phyloP scores from a whole-genome alignment of 2,113 vertebrate species.

The Myocastor coypus region DNA sequence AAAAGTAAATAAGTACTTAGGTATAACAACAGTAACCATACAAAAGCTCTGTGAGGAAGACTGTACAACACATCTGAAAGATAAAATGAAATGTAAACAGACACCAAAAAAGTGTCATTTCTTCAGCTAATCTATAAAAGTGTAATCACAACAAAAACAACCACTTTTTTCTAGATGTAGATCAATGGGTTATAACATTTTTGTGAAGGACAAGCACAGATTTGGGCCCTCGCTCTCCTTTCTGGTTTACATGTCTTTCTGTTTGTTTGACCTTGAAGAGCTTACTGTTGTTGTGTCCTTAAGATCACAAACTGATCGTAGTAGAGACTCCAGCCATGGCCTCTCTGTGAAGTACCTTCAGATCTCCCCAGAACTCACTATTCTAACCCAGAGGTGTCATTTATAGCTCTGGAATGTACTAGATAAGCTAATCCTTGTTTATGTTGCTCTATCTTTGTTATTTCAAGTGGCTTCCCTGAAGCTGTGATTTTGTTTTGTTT shows the following conservation, averaged over 20 bases:
- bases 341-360: not conserved
- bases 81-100: not conserved
- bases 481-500: slow-evolving; percentile 27
- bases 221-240: not conserved
- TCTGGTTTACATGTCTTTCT: not conserved
- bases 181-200: not conserved
- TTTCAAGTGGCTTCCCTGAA: slow-evolving; percentile 45
- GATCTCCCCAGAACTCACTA: not conserved
- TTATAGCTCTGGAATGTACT: not conserved
- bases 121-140: not conserved
- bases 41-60: slow-evolving; percentile 24
- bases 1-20: slow-evolving; percentile 4
- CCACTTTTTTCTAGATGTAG: not conserved
- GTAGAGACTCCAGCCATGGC: not conserved
- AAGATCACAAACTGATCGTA: not conserved
- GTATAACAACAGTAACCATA: not conserved
- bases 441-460: slow-evolving; percentile 22
- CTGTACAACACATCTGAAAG: not conserved
- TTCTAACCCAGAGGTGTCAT: not conserved
- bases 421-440: slow-evolving; percentile 3
- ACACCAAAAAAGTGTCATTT: slow-evolving; percentile 2
- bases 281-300: not conserved
- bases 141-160: slow-evolving; percentile 44
- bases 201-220: not conserved
- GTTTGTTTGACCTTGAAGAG: not conserved